phyloP scores from a whole-genome alignment of 2,113 vertebrate species.

The Hyla sarda region DNA sequence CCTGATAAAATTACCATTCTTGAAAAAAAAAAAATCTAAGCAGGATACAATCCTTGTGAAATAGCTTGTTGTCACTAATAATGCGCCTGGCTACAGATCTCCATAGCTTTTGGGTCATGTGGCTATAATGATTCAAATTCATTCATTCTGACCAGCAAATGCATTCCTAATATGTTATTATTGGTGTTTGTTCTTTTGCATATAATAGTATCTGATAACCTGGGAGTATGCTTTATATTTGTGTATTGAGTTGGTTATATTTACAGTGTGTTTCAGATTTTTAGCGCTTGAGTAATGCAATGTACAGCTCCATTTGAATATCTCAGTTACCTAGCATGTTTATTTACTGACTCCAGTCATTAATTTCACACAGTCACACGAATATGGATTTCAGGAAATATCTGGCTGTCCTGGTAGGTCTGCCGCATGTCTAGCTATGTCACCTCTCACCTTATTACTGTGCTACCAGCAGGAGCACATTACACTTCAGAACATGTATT shows the following conservation, averaged over 20 bases:
- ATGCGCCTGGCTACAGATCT: background rate
- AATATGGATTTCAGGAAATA: no score
- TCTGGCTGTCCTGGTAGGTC: no score
- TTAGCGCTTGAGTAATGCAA: background rate
- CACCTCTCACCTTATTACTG: no score
- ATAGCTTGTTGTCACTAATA: background rate
- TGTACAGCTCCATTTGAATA: background rate
- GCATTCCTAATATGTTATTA: background rate
- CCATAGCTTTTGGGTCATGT: background rate
- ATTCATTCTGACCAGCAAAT: background rate
- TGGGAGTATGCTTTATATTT: background rate
- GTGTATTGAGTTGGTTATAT: background rate
- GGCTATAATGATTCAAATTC: background rate
- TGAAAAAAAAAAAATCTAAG: no score
- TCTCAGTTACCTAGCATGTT: background rate
- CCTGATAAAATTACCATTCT: no score
- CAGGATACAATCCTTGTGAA: no score
- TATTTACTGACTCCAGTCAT: background rate
- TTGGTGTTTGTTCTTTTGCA: no score
- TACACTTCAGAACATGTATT: no score
- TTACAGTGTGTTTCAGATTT: background rate
- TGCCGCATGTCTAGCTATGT: no score
- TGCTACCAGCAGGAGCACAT: no score
- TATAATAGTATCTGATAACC: no score
- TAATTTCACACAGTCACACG: background rate